Evolutionary conservation across 1,140 invertebrate genomes (phyloP).

Genomic region (Ips nitidus): DNA sequence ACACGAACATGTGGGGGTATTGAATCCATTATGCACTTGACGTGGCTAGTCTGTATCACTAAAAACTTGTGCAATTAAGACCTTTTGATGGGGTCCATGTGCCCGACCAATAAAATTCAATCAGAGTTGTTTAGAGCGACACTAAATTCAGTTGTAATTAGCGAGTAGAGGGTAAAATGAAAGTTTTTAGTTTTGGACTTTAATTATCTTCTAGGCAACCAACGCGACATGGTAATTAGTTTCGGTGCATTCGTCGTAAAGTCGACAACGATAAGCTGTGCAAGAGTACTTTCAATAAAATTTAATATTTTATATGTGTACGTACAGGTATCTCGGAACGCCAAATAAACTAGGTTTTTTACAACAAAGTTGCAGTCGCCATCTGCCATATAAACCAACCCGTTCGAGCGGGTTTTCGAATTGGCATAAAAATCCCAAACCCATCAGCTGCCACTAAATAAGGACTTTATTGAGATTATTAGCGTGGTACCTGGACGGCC

Average conservation of each 20-base stretch:
- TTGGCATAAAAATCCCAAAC: constrained; percentile 26
- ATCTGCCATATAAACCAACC: constrained; percentile 36
- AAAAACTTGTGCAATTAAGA: too few species aligned
- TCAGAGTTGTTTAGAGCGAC: too few species aligned
- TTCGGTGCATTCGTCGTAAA: neutral
- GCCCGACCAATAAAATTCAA: too few species aligned
- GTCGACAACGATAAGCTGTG: neutral
- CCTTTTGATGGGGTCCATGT: too few species aligned
- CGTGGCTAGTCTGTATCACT: too few species aligned
- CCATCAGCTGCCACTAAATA: constrained; percentile 39
- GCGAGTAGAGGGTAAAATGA: too few species aligned
- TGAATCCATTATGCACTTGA: too few species aligned
- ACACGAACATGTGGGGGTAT: too few species aligned
- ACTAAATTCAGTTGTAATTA: too few species aligned
- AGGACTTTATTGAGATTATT: constrained; percentile 40
- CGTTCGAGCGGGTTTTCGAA: constrained; percentile 33
- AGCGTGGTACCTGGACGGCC: constrained; percentile 25
- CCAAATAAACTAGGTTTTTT: constrained; percentile 33
- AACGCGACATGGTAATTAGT: too few species aligned
- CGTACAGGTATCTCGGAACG: constrained; percentile 18
- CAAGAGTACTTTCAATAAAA: constrained; percentile 24
- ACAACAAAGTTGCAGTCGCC: constrained; percentile 37
- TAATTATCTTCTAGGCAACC: too few species aligned
- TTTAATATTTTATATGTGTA: constrained; percentile 21
- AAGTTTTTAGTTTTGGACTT: too few species aligned